phyloP scores from a whole-genome alignment of 1,140 invertebrate genomes.

The Drosophila varians region DNA sequence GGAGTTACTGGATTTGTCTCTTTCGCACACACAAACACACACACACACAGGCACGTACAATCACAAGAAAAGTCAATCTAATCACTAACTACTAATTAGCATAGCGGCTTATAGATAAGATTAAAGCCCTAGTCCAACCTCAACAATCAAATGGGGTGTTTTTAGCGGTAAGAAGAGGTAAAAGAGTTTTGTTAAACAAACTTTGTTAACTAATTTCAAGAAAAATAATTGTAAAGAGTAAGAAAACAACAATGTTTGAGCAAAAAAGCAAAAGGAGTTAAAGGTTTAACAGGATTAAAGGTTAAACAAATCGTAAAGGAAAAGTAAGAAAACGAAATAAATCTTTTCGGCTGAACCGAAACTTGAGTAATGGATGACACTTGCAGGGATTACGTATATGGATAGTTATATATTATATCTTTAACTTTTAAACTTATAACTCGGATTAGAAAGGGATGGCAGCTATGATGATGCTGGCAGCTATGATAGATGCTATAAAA shows the following conservation, averaged over 20 bases:
- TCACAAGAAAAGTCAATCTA: constrained; percentile 10
- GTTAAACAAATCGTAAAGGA: constrained; percentile 20
- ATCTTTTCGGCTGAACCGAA: constrained; percentile 14
- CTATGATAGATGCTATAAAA: background rate
- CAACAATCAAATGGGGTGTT: background rate
- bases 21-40: background rate
- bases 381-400: constrained; percentile 10
- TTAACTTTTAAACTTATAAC: background rate
- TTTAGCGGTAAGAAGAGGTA: no score
- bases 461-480: no score
- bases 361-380: background rate
- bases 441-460: background rate
- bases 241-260: no score
- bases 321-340: constrained; percentile 2
- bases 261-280: background rate
- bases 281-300: background rate
- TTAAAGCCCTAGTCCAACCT: constrained; percentile 25
- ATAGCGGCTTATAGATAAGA: constrained; percentile 26
- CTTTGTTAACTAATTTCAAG: no score
- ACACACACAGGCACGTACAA: background rate
- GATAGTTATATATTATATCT: background rate
- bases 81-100: constrained; percentile 29
- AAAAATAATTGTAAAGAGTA: no score
- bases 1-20: background rate
- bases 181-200: no score